Evolutionary conservation across 1,140 invertebrate genomes (phyloP).

Genomic region (Hylyphantes graminicola): DNA sequence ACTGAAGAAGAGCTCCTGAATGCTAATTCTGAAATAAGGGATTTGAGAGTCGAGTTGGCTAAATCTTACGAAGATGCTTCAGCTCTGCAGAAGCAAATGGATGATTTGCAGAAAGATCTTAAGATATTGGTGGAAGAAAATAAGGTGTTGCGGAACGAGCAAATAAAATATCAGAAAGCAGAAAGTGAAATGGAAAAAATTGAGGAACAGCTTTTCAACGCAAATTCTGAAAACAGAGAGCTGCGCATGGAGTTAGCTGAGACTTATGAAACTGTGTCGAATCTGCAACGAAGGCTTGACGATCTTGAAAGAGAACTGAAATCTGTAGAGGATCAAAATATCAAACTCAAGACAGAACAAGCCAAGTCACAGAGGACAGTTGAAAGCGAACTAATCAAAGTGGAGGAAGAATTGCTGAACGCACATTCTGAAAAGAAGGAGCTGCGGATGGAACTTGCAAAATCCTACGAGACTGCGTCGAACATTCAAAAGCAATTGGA

Average conservation of each 20-base stretch:
- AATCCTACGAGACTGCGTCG: slow-evolving; percentile 63
- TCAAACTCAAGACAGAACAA: slow-evolving; percentile 48
- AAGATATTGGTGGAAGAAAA: slow-evolving; percentile 52
- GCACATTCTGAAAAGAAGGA: slow-evolving; percentile 65
- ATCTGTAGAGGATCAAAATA: slow-evolving; percentile 55
- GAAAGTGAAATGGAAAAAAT: slow-evolving; percentile 53
- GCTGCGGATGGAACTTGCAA: slow-evolving; percentile 63
- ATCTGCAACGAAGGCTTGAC: slow-evolving; percentile 50
- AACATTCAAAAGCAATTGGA: slow-evolving; percentile 62
- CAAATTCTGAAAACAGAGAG: slow-evolving; percentile 55
- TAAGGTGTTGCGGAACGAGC: slow-evolving; percentile 47
- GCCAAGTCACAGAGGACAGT: slow-evolving; percentile 56
- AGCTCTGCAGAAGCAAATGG: slow-evolving; percentile 62
- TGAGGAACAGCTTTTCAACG: slow-evolving; percentile 50
- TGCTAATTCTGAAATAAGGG: slow-evolving; percentile 58
- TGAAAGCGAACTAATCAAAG: slow-evolving; percentile 56
- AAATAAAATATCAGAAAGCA: slow-evolving; percentile 51
- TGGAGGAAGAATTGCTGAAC: slow-evolving; percentile 54
- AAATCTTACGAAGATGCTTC: slow-evolving; percentile 63
- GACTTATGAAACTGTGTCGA: slow-evolving; percentile 56
- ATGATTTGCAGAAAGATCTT: slow-evolving; percentile 59
- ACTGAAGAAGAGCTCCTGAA: slow-evolving; percentile 53
- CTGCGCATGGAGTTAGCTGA: slow-evolving; percentile 55
- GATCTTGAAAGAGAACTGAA: slow-evolving; percentile 53
- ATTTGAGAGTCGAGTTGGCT: slow-evolving; percentile 63